Evolutionary conservation across 1,140 invertebrate genomes (phyloP).

Genomic region (Leucophenga varia): DNA sequence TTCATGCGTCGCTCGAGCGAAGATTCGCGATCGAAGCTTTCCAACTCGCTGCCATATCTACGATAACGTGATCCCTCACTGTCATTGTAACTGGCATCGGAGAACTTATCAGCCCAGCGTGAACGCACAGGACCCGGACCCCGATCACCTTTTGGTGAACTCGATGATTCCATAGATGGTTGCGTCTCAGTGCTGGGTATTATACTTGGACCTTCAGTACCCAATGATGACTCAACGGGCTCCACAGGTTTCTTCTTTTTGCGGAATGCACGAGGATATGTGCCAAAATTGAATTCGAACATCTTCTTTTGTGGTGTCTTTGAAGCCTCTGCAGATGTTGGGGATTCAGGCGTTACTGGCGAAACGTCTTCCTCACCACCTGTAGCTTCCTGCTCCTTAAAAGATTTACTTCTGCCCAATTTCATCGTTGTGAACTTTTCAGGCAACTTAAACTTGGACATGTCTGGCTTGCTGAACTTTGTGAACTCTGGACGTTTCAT

Average conservation of each 20-base stretch:
- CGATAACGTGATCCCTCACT: constrained; percentile 50
- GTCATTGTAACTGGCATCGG: constrained; percentile 57
- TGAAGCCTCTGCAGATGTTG: constrained; percentile 16
- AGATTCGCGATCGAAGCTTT: constrained; percentile 56
- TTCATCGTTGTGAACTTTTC: constrained; percentile 58
- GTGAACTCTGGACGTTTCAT: constrained; percentile 52
- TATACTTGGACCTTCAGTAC: constrained; percentile 49
- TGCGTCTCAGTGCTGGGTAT: constrained; percentile 55
- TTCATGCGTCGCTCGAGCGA: constrained; percentile 53
- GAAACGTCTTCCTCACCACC: constrained; percentile 7
- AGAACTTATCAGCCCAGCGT: constrained; percentile 60
- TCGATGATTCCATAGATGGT: constrained; percentile 58
- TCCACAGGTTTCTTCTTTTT: constrained; percentile 62
- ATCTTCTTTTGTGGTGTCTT: constrained; percentile 58
- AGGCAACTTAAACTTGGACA: constrained; percentile 65
- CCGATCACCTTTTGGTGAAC: constrained; percentile 56
- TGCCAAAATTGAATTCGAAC: constrained; percentile 72
- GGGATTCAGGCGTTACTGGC: constrained; percentile 14
- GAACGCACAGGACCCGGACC: constrained; percentile 56
- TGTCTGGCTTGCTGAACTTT: constrained; percentile 58
- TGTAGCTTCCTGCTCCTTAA: constrained; percentile 41
- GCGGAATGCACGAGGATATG: constrained; percentile 73
- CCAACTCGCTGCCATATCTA: constrained; percentile 48
- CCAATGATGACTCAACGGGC: constrained; percentile 35
- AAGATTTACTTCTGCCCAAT: constrained; percentile 45